A percentile compares a stretch with the other conserved stretches of the same genome.
Evolutionary conservation across 2,113 vertebrate species (phyloP).

Genomic region (Aythya baeri): DNA sequence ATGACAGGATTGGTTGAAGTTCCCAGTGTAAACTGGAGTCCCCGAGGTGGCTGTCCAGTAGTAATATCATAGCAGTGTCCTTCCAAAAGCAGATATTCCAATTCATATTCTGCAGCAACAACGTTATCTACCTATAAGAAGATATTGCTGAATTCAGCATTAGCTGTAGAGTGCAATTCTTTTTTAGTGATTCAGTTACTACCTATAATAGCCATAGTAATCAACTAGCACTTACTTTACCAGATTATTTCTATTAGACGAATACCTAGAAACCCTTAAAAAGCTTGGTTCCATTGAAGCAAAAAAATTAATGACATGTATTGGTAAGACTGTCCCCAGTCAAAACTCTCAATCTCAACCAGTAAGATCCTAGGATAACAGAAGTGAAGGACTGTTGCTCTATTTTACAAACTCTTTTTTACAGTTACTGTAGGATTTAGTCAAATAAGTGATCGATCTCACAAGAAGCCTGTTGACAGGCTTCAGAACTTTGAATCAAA

Average conservation of each 20-base stretch:
- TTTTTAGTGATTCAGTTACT: background rate
- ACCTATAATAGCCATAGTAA: background rate
- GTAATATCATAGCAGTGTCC: constrained; percentile 98
- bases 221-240: background rate
- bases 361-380: background rate
- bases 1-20: constrained; percentile 86
- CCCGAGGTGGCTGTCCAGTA: constrained; percentile 94
- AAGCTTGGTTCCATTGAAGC: background rate
- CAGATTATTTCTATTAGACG: background rate
- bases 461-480: background rate
- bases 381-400: background rate
- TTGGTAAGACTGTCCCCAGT: background rate
- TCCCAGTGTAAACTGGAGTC: constrained; percentile 95
- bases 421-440: background rate
- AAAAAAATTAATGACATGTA: background rate
- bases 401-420: background rate
- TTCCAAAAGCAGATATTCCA: constrained; percentile 94
- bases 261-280: background rate
- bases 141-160: background rate
- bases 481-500: background rate
- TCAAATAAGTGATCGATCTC: background rate
- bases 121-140: constrained; percentile 88
- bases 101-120: constrained; percentile 92
- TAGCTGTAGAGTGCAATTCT: background rate
- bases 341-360: background rate